Evolutionary conservation across 2,797 vertebrate species (phyloP), one percentile per base, ranked within the genome.

Genomic region (Oryzias dopingdopingensis): DNA sequence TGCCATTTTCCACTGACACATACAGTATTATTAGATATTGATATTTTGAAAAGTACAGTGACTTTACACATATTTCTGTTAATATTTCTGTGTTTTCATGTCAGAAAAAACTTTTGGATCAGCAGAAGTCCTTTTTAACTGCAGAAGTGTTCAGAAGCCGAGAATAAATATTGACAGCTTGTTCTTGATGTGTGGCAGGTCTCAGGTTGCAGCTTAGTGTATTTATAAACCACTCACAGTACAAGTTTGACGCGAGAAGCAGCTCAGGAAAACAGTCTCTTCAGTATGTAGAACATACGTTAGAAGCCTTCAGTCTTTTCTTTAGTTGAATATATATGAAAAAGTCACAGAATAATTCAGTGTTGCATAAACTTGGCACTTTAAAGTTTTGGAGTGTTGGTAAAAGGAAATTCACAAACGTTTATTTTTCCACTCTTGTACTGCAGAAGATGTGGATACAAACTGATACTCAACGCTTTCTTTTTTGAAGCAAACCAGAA

Each of bases 141-240:
- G 62, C 60, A 62, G 43, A 24, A 52, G 56, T 50, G 61, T 60
- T 76, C 7, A 62, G 68, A 69, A 69, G 49, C 59, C 50, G 63
- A n/a, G 66, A 61, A 85, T 82, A 89, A 88, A 87, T 87, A 83
- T 81, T 74, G 12, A n/a, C 79, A 72, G 80, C 76, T 74, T 70
- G 70, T 65, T 74, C 29, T 65, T 43, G 50, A 41, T n/a, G 0
- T 40, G 46, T 32, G 42, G 40, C 43, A 62, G 43, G 29, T 58
- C 62, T 91, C 83, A 62, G 67, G 66, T 90, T 89, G 80, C 85
- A 76, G 64, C 41, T 46, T 46, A 37, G 66, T 53, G 37, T 86
- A 88, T 88, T 86, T 77, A 65, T 86, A 88, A 82, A 56, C 61
- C n/a, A 53, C 67, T 57, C 40, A 64, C 50, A 3, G 49, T 22